Conservation (phyloP, 1,140 invertebrate genomes). For the Bombus cullumanus region DNA sequence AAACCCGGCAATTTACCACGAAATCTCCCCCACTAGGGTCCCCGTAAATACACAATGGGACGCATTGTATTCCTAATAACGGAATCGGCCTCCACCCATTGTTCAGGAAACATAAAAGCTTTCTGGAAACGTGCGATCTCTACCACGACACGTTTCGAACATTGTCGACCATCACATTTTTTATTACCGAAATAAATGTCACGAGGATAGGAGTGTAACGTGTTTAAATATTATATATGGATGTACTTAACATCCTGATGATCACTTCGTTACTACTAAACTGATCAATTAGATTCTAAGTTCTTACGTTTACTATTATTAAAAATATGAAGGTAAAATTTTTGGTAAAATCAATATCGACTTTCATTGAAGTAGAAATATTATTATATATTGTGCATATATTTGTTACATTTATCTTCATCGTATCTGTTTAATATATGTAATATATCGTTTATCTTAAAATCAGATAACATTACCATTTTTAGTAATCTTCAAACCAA, state of each 20-base stretch:
- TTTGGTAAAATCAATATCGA: not conserved
- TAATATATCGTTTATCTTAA: too few relatives aligned
- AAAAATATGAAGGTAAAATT: not conserved
- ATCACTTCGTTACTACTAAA: too few relatives aligned
- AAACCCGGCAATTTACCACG: constrained; percentile 40
- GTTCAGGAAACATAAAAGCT: constrained; percentile 42
- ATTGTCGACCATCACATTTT: not conserved
- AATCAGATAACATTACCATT: too few relatives aligned
- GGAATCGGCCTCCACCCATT: constrained; percentile 42
- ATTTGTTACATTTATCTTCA: not conserved
- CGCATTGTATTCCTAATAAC: constrained; percentile 46
- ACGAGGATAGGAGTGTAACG: too few relatives aligned
- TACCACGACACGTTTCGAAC: constrained; percentile 6
- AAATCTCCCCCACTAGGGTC: constrained; percentile 26
- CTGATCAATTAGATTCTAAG: too few relatives aligned
- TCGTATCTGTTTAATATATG: not conserved
- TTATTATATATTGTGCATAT: not conserved
- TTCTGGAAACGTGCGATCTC: constrained; percentile 16
- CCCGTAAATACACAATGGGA: constrained; percentile 42
- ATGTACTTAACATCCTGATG: too few relatives aligned
- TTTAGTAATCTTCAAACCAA: too few relatives aligned
- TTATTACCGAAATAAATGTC: constrained; percentile 9
- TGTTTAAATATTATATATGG: too few relatives aligned
- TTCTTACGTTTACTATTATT: not conserved
- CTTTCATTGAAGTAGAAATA: not conserved